These are phyloP conservation scores for Anolis apletophallus DNA, from an alignment of 2,797 vertebrate species.

Conservation along the genomic window DNA sequence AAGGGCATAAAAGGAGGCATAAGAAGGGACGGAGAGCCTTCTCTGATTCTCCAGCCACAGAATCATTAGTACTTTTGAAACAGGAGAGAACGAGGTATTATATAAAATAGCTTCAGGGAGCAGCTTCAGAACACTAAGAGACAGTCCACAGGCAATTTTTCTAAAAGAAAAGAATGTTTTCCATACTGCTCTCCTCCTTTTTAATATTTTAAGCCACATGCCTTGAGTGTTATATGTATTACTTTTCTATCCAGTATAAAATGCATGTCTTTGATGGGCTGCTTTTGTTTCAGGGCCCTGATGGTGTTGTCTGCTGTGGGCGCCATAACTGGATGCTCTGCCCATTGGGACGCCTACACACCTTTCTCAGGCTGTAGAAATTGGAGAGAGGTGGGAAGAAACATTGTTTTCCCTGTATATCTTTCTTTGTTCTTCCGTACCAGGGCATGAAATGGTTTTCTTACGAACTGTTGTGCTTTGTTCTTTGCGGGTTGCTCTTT, in stretches of 20 bases:
- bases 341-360: slow-evolving; percentile 27
- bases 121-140: slow-evolving; percentile 68
- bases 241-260: slow-evolving; percentile 51
- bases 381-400: not conserved
- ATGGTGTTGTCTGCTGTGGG: slow-evolving; percentile 43
- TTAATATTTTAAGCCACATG: slow-evolving; percentile 73
- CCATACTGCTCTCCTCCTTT: slow-evolving; percentile 64
- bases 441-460: slow-evolving; percentile 42
- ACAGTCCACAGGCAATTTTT: slow-evolving; percentile 66
- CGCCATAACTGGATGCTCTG: slow-evolving; percentile 25
- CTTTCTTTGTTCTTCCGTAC: slow-evolving; percentile 51
- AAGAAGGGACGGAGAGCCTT: slow-evolving; percentile 50
- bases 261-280: slow-evolving; percentile 49
- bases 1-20: slow-evolving; percentile 33
- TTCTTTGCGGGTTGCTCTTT: slow-evolving; percentile 33
- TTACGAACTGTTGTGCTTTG: slow-evolving; percentile 45
- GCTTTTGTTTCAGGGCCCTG: slow-evolving; percentile 53
- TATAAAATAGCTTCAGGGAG: slow-evolving; percentile 69
- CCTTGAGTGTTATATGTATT: slow-evolving; percentile 67
- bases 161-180: slow-evolving; percentile 52
- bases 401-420: slow-evolving; percentile 20
- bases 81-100: slow-evolving; percentile 54
- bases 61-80: slow-evolving; percentile 67
- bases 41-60: slow-evolving; percentile 52
- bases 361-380: slow-evolving; percentile 47